phyloP scores from a whole-genome alignment of 2,797 vertebrate species.

The Chlorospingus flavigularis region DNA sequence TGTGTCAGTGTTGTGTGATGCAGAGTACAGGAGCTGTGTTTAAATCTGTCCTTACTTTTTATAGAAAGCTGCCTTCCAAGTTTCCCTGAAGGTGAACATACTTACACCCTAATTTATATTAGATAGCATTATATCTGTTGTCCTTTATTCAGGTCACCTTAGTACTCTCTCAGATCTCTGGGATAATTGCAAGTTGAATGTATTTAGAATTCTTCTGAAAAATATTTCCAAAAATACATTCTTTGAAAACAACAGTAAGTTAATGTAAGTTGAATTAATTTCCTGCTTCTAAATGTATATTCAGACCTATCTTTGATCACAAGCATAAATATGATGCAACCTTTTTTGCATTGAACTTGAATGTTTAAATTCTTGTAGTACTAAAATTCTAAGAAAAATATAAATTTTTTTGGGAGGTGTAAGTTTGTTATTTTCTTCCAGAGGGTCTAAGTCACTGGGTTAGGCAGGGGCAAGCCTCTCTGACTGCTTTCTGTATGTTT shows the following conservation, averaged over 20 bases:
- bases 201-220: background rate
- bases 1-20: background rate
- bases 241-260: background rate
- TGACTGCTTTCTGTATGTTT: background rate
- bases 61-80: conserved; percentile 20
- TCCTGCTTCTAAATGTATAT: background rate
- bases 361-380: background rate
- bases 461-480: background rate
- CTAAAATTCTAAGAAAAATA: background rate
- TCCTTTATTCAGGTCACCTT: conserved; percentile 22
- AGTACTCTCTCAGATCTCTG: background rate
- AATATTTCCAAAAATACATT: background rate
- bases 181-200: background rate
- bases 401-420: background rate
- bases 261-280: background rate
- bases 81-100: conserved; percentile 20
- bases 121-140: background rate
- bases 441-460: background rate
- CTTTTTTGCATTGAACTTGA: background rate
- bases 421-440: no score
- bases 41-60: conserved; percentile 35
- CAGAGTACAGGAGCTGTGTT: background rate
- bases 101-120: background rate
- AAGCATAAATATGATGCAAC: background rate
- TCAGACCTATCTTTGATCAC: background rate